Evolutionary conservation across 2,888 invertebrate genomes (phyloP), one percentile per base, ranked within the genome.

Genomic region (Chrysomela aeneicollis): DNA sequence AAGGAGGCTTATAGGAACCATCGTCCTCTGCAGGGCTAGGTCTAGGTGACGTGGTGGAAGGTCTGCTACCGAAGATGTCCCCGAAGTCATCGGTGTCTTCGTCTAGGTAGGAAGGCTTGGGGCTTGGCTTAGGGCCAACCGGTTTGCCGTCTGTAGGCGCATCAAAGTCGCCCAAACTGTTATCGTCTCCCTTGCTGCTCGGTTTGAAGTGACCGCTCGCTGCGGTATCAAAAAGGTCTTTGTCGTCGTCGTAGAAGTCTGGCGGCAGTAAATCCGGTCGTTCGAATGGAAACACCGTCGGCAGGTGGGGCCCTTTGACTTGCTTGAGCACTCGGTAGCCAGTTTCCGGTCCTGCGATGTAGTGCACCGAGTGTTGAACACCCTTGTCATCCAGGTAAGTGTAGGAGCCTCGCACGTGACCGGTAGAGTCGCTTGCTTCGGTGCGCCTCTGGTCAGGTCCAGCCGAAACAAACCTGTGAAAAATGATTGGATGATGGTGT

Each of bases 351-450:
- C 92, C 92, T 0, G 92, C 92, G 71, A 90, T 91, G 79, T 92
- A 92, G 80, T 92, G 89, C 0, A 92, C 92, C 0, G 92, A 90
- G 63, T 85, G 88, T 78, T 92, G 91, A 22, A 90, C 88, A 0
- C 92, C 92, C 82, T 92, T 91, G 75, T 92, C 92, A 72, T 92
- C 92, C 17, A 92, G 81, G 78, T 91, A 92, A 0, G 92, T 91
- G 83, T 92, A 92, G 0, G 91, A 90, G 32, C 92, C 92, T 70
- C 90, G 83, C 1, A 92, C 91, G 70, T 92, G 87, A 15, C 91
- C 91, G 61, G 87, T 87, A 0, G 90, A 84, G 69, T 90, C 91
- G 68, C 90, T 90, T 70, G 88, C 88, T 81, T 92, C 92, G 0
- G 91, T 89, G 64, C 92, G 83, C 70, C 91, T 85, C 76, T 92